A percentile compares a stretch with the other conserved stretches of the same genome.
phyloP scores from a whole-genome alignment of 2,113 vertebrate genomes.

The Sander lucioperca region DNA sequence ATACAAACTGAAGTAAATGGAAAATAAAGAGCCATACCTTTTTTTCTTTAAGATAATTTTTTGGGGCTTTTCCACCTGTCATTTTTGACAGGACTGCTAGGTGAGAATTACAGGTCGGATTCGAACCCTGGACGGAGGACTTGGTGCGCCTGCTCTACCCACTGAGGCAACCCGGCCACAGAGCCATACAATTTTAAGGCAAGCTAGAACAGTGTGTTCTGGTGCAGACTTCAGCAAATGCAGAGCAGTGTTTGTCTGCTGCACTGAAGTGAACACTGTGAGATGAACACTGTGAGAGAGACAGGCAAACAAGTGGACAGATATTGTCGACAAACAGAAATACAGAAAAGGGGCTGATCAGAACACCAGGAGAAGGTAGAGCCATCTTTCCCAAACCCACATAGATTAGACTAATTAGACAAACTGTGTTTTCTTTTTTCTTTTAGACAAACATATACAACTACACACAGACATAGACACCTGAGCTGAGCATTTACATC shows the following conservation, averaged over 20 bases:
- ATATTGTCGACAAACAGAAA: conserved; percentile 21
- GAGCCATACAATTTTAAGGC: conserved; percentile 18
- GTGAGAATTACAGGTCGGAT: too few species aligned
- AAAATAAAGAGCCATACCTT: background rate
- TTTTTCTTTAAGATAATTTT: background rate
- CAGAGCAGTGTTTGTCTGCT: conserved; percentile 50
- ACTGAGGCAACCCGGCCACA: too few species aligned
- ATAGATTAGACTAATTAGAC: background rate
- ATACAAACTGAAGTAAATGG: conserved; percentile 9
- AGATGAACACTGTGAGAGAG: conserved; percentile 30
- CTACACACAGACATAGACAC: background rate
- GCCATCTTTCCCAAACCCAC: conserved; percentile 5
- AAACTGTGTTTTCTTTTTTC: background rate
- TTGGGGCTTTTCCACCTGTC: too few species aligned
- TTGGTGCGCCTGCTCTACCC: too few species aligned
- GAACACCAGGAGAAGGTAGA: conserved; percentile 6
- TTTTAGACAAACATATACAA: background rate
- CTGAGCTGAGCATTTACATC: conserved; percentile 3
- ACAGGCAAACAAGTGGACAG: conserved; percentile 37
- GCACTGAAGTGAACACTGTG: conserved; percentile 30
- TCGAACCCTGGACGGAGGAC: too few species aligned
- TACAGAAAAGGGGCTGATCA: conserved; percentile 29
- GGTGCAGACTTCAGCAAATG: conserved; percentile 42
- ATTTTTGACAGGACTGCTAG: too few species aligned
- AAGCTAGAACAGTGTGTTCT: conserved; percentile 56